A percentile compares a stretch with the other conserved stretches of the same genome.
phyloP scores from a whole-genome alignment of 2,888 invertebrate genomes.

The Pollenia angustigena region DNA sequence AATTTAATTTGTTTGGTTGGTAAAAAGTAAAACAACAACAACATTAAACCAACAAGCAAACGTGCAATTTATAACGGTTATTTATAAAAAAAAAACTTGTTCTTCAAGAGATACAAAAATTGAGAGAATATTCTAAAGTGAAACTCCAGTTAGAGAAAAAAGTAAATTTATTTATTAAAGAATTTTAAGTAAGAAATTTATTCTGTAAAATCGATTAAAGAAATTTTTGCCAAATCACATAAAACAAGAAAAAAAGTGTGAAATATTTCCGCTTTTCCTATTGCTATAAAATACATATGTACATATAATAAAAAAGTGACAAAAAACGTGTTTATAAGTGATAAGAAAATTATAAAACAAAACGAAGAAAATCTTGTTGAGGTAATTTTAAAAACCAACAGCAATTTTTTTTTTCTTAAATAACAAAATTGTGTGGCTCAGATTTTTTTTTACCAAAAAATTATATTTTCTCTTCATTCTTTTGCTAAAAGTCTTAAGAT shows the following conservation, averaged over 20 bases:
- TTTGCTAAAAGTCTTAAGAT: too few relatives aligned
- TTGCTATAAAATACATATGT: constrained; percentile 2
- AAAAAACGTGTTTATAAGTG: constrained; percentile 52
- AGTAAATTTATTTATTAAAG: neutral
- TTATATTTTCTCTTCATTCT: too few relatives aligned
- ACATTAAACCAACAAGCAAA: constrained; percentile 6
- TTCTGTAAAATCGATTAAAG: constrained; percentile 39
- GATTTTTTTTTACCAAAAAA: neutral
- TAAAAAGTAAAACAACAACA: neutral
- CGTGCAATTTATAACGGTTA: constrained; percentile 20
- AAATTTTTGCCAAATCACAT: constrained; percentile 32
- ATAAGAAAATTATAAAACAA: constrained; percentile 36
- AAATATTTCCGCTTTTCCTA: neutral
- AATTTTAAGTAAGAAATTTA: neutral
- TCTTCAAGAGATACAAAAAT: neutral
- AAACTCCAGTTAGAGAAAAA: constrained; percentile 4
- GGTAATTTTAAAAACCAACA: constrained; percentile 31
- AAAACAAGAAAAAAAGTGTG: constrained; percentile 29
- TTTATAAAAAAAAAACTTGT: neutral
- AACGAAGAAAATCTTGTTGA: constrained; percentile 12
- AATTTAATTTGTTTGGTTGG: neutral
- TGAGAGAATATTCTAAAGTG: neutral
- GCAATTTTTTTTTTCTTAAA: neutral
- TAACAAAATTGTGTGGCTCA: neutral
- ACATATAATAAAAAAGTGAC: neutral